phyloP scores from a whole-genome alignment of 1,140 invertebrate genomes.

The Drosophila nikananu region DNA sequence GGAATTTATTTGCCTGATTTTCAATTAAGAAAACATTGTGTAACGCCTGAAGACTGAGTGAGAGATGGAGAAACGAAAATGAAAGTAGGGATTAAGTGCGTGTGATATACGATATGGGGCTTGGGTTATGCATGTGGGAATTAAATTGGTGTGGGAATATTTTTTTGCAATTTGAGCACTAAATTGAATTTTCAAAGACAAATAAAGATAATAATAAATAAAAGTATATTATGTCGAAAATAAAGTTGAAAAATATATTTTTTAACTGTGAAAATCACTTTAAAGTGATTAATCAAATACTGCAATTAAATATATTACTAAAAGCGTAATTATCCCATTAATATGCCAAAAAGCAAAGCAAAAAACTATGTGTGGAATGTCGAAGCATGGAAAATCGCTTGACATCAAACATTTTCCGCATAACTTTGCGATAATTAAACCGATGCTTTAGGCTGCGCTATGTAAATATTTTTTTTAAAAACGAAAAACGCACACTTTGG shows the following conservation, averaged over 20 bases:
- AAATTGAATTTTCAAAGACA: neutral
- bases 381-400: conserved; percentile 16
- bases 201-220: neutral
- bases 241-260: neutral
- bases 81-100: conserved; percentile 65
- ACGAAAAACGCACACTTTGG: conserved; percentile 38
- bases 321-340: conserved; percentile 36
- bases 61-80: conserved; percentile 43
- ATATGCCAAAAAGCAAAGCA: conserved; percentile 10
- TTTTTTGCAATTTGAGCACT: neutral
- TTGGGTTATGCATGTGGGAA: conserved; percentile 29
- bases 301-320: conserved; percentile 11
- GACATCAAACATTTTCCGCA: conserved; percentile 22
- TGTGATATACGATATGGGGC: conserved; percentile 45
- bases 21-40: conserved; percentile 77
- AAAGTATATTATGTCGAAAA: neutral
- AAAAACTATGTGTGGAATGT: conserved; percentile 27
- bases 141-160: conserved; percentile 14
- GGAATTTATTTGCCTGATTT: conserved; percentile 43
- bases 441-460: conserved; percentile 29
- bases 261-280: neutral
- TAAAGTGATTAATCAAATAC: conserved; percentile 1
- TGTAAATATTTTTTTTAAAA: conserved; percentile 27
- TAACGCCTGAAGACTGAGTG: conserved; percentile 55
- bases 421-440: conserved; percentile 24